Base-by-base conservation (phyloP, 1,140 invertebrate species). In the Pissodes strobi region DNA sequence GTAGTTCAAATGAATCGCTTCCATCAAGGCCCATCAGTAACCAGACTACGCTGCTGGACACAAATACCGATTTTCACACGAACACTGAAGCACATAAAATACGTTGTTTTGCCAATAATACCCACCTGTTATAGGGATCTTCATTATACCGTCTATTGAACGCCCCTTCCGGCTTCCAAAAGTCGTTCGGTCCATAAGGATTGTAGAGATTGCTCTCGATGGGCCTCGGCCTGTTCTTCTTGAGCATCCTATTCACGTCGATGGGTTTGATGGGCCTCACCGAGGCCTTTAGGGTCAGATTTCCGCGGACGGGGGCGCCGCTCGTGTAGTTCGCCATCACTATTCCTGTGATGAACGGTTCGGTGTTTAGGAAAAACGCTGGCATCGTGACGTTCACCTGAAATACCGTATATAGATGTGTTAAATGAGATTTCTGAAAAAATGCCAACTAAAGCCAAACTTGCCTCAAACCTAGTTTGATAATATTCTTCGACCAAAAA, bases 401-500 rank as follows among this genome's bases (percentile, higher is more conserved):
- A 80, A 72, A 65, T 18, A 9, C n/a, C n/a, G n/a, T n/a, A n/a
- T n/a, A n/a, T n/a, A 38, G 10, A 17, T 6, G 12, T 39, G 13
- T 17, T n/a, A 38, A 19, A 37, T 25, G 38, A 52, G 22, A 61
- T 34, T 6, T 34, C 30, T 34, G n/a, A n/a, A n/a, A n/a, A n/a
- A n/a, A n/a, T 1, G 13, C 9, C 13, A 27, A 5, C 3, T 60
- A 51, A 51, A 13, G 19, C 1, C 4, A n/a, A 34, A 68, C 69
- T 71, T 71, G 90, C 89, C 80, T 94, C 92, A 72, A 91, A 94
- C 62, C 92, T 81, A 0, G 91, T 93, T 77, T 95, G 93, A 81
- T 97, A 97, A 79, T 95, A 97, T 81, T 97, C 94, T 79, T 97
- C 93, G 0, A 98, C 93, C 2, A 86, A 76, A 78, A 97, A 97